Conservation (phyloP, 1,140 invertebrate genomes). For the Neotoxoptera formosana region DNA sequence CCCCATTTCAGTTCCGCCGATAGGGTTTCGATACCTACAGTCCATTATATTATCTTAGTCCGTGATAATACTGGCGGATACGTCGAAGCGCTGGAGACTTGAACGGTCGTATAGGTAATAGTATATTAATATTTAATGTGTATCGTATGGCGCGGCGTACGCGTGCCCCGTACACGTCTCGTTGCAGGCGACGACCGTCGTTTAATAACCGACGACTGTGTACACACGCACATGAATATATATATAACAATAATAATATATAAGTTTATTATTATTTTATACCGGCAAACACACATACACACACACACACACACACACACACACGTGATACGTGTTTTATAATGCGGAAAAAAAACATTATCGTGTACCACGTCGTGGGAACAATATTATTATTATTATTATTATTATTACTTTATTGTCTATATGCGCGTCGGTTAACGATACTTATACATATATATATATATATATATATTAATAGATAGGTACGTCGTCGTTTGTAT, state of each 20-base stretch:
- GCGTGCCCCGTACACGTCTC: background rate
- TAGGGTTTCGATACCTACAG: no score
- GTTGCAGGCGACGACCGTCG: background rate
- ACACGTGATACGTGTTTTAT: slow-evolving; percentile 2
- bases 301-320: no score
- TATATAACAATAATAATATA: no score
- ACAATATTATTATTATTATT: slow-evolving; percentile 15
- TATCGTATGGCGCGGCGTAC: background rate
- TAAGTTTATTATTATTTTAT: slow-evolving; percentile 15
- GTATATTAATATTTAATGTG: background rate
- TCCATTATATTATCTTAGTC: no score
- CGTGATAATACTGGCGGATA: background rate
- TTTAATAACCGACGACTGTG: background rate
- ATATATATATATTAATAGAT: background rate
- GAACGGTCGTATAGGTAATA: background rate
- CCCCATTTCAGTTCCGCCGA: no score
- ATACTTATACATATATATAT: background rate
- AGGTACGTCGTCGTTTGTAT: background rate
- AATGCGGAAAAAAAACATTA: background rate
- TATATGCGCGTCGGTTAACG: background rate
- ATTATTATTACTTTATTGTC: background rate
- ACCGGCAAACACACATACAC: background rate
- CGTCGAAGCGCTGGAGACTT: background rate
- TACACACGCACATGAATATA: no score
- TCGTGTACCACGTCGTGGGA: slow-evolving; percentile 1